These are phyloP conservation scores for Melanotaenia boesemani DNA, from an alignment of 2,797 vertebrate genomes.

Conservation along the genomic window DNA sequence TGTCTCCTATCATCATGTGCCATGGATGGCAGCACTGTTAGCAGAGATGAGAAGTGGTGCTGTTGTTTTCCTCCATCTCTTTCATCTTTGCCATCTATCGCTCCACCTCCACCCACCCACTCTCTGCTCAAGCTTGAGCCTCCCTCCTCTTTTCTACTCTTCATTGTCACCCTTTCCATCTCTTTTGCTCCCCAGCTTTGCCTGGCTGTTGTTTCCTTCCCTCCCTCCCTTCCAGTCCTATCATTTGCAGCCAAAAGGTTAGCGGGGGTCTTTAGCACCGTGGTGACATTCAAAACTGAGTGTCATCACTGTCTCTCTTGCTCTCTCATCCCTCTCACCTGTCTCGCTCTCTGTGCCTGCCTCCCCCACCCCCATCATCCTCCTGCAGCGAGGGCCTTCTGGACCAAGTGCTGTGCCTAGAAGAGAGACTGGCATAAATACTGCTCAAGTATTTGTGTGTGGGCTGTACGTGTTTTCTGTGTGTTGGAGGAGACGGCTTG, in stretches of 20 bases:
- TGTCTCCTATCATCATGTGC: slow-evolving; percentile 74
- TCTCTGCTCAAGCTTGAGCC: slow-evolving; percentile 52
- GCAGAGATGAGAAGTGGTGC: slow-evolving; percentile 60
- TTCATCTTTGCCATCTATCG: slow-evolving; percentile 74
- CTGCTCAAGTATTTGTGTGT: slow-evolving; percentile 69
- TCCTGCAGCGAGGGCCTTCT: slow-evolving; percentile 78
- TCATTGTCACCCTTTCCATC: slow-evolving; percentile 59
- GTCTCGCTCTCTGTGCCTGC: slow-evolving; percentile 47
- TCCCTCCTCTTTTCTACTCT: slow-evolving; percentile 52
- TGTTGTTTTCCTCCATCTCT: slow-evolving; percentile 71
- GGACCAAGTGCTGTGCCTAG: slow-evolving; percentile 75
- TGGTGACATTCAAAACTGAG: slow-evolving; percentile 83
- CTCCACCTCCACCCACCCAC: slow-evolving; percentile 62
- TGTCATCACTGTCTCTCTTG: slow-evolving; percentile 74
- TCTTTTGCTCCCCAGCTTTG: slow-evolving; percentile 58
- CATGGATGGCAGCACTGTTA: slow-evolving; percentile 57
- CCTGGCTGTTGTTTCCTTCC: slow-evolving; percentile 46
- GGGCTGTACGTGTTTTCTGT: slow-evolving; percentile 57
- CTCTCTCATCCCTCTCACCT: slow-evolving; percentile 66
- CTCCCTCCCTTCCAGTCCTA: slow-evolving; percentile 43
- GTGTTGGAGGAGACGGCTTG: slow-evolving; percentile 46
- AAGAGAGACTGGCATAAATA: slow-evolving; percentile 69
- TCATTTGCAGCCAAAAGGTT: slow-evolving; percentile 80
- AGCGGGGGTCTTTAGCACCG: slow-evolving; percentile 81
- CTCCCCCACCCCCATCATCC: slow-evolving; percentile 64